Conservation (phyloP, 2,113 vertebrate species). For the Scartelaos histophorus region DNA sequence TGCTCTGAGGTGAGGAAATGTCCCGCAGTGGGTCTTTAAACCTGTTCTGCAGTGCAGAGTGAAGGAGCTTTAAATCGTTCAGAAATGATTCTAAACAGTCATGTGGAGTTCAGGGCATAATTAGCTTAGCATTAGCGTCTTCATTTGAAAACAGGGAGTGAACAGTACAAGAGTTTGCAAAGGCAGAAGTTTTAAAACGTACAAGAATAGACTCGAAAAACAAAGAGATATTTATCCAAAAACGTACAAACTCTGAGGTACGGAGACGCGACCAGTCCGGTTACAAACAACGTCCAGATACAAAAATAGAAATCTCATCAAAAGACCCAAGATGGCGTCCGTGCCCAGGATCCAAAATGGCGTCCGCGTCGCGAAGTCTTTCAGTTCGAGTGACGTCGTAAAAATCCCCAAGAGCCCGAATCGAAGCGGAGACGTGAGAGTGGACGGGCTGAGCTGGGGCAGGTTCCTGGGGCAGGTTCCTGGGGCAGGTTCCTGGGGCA, state of each 20-base stretch:
- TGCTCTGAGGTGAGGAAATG: too few relatives aligned
- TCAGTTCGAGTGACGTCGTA: not conserved
- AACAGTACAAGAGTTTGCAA: not conserved
- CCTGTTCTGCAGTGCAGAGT: too few relatives aligned
- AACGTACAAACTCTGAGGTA: slow-evolving; percentile 69
- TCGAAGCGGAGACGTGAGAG: too few relatives aligned
- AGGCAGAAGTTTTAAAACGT: not conserved
- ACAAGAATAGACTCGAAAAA: slow-evolving; percentile 26
- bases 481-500: too few relatives aligned
- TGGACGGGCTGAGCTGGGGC: too few relatives aligned
- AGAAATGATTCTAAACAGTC: not conserved
- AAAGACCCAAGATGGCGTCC: slow-evolving; percentile 21
- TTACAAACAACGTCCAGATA: slow-evolving; percentile 35
- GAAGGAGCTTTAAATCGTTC: too few relatives aligned
- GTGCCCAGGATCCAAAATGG: slow-evolving; percentile 5
- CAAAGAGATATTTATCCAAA: slow-evolving; percentile 41
- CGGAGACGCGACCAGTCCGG: slow-evolving; percentile 36
- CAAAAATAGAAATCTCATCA: slow-evolving; percentile 35
- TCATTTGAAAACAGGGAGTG: not conserved
- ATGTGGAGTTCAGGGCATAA: not conserved
- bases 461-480: too few relatives aligned
- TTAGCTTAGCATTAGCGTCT: not conserved
- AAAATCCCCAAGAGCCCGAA: too few relatives aligned
- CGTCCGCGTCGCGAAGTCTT: not conserved
- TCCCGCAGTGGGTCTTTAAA: too few relatives aligned